Percentiles rank a stretch among this genome's conserved stretches.
phyloP scores from a whole-genome alignment of 2,113 vertebrate species.

The Caloenas nicobarica region DNA sequence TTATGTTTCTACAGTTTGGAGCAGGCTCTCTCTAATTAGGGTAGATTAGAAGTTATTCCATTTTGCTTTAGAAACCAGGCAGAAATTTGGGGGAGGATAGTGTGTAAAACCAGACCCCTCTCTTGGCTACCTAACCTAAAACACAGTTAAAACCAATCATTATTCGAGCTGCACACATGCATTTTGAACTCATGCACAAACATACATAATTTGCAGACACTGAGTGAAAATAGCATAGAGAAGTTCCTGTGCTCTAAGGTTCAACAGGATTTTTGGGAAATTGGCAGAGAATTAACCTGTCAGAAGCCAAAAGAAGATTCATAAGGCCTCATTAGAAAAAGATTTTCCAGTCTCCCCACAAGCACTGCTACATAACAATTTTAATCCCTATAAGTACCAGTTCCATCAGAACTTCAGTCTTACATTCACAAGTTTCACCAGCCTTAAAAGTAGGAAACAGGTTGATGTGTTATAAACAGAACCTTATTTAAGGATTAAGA shows the following conservation, averaged over 20 bases:
- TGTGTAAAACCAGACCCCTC: neutral
- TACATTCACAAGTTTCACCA: neutral
- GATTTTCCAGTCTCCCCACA: neutral
- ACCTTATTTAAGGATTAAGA: neutral
- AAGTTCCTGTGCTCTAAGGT: neutral
- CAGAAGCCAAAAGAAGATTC: neutral
- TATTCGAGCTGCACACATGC: neutral
- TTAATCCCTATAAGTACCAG: neutral
- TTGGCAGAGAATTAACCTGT: neutral
- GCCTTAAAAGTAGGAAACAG: neutral
- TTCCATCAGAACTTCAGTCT: neutral
- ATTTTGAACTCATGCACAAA: neutral
- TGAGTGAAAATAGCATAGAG: neutral
- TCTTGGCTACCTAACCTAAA: neutral
- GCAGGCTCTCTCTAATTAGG: neutral
- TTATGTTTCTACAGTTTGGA: neutral
- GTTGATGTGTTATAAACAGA: neutral
- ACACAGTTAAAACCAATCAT: neutral
- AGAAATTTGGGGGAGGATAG: neutral
- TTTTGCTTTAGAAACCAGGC: neutral
- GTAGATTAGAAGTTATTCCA: neutral
- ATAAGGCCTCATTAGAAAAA: neutral
- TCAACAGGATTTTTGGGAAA: neutral
- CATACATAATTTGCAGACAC: neutral
- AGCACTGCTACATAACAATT: neutral